Evolutionary conservation across 1,140 invertebrate species (phyloP).

Genomic region (Phenacoccus solenopsis): DNA sequence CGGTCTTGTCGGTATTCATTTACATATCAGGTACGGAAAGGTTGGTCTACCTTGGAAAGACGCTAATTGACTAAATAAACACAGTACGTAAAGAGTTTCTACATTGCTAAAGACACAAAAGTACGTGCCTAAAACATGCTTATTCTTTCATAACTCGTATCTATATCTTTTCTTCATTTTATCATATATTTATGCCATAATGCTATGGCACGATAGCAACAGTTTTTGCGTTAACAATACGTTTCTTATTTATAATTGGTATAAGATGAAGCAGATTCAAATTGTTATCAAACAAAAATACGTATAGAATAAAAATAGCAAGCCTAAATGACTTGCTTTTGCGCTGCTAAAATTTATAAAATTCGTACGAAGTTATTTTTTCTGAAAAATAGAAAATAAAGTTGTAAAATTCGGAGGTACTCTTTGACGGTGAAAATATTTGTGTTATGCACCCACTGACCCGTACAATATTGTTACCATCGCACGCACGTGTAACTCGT

Average conservation of each 20-base stretch:
- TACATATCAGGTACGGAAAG: background rate
- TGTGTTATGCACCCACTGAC: background rate
- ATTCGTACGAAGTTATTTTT: no score
- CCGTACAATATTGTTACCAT: background rate
- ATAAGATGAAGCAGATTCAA: no score
- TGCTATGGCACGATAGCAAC: no score
- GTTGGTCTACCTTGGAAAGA: background rate
- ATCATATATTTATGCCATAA: no score
- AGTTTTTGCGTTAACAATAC: no score
- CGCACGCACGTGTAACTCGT: background rate
- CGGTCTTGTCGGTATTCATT: background rate
- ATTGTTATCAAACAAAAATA: no score
- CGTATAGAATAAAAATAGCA: no score
- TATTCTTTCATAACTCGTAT: background rate
- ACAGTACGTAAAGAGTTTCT: background rate
- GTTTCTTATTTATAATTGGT: no score
- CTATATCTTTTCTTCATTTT: background rate
- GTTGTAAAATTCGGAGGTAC: no score
- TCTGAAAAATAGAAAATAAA: no score
- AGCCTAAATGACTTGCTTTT: no score
- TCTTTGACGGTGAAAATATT: background rate
- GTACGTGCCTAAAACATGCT: background rate
- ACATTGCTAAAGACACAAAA: background rate
- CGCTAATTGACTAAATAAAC: conserved; percentile 14
- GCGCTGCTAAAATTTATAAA: no score